A percentile compares a stretch with the other conserved stretches of the same genome.
Evolutionary conservation across 1,140 invertebrate species (phyloP).

Genomic region (Papilio aristodemus): DNA sequence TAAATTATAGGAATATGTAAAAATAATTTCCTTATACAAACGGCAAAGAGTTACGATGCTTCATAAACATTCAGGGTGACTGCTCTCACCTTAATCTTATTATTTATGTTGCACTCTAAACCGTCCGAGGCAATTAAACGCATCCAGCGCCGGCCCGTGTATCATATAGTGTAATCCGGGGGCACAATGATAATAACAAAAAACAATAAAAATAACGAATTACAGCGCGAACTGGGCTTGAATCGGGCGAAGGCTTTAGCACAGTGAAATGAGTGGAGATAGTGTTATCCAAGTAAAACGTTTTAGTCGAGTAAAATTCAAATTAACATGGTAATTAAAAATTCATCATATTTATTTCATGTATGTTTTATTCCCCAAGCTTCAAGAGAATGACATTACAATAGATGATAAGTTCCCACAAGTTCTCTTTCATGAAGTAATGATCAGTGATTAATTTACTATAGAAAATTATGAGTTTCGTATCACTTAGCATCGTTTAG

Average conservation of each 20-base stretch:
- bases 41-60: slow-evolving; percentile 43
- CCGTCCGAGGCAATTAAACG: slow-evolving; percentile 74
- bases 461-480: no score
- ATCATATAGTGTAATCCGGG: slow-evolving; percentile 68
- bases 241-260: slow-evolving; percentile 55
- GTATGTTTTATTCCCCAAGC: no score
- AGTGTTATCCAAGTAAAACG: slow-evolving; percentile 9
- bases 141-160: slow-evolving; percentile 69
- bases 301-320: no score
- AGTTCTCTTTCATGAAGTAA: no score
- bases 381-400: no score
- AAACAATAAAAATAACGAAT: slow-evolving; percentile 80
- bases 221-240: slow-evolving; percentile 67
- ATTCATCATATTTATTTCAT: no score
- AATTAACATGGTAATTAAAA: no score
- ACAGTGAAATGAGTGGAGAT: slow-evolving; percentile 44
- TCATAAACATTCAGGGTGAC: slow-evolving; percentile 62
- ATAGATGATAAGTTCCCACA: no score
- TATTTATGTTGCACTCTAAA: slow-evolving; percentile 63
- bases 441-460: no score
- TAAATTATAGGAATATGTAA: slow-evolving; percentile 36
- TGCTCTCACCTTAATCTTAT: slow-evolving; percentile 71
- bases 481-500: no score
- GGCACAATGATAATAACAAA: slow-evolving; percentile 79
- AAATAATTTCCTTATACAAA: slow-evolving; percentile 41